phyloP scores from a whole-genome alignment of 2,797 vertebrate species.

The Muraenolepis orangiensis region DNA sequence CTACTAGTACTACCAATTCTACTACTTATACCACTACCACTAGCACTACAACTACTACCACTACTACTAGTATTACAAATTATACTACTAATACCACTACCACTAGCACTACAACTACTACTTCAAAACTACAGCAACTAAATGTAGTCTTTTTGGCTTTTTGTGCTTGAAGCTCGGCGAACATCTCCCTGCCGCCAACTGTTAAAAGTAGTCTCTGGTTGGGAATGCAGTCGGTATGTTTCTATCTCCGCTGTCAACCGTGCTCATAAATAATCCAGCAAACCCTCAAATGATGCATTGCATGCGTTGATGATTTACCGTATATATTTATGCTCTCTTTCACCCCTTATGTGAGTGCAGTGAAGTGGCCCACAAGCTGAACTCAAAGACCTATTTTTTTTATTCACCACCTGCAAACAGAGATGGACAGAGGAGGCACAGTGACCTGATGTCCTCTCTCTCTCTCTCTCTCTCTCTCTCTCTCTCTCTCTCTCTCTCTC shows the following conservation, averaged over 20 bases:
- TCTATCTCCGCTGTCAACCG: conserved; percentile 10
- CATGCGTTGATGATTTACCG: conserved; percentile 1
- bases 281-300: not conserved
- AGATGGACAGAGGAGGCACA: too few relatives aligned
- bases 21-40: too few relatives aligned
- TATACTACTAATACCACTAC: too few relatives aligned
- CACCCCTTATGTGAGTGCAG: not conserved
- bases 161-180: not conserved
- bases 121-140: not conserved
- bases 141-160: not conserved
- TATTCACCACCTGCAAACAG: not conserved
- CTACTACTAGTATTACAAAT: too few relatives aligned
- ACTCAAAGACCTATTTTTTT: not conserved
- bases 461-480: too few relatives aligned
- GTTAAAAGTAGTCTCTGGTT: not conserved
- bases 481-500: too few relatives aligned
- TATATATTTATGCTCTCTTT: not conserved
- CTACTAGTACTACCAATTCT: too few relatives aligned
- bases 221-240: not conserved
- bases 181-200: not conserved
- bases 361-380: not conserved
- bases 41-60: too few relatives aligned
- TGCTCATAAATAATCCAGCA: conserved; percentile 13
- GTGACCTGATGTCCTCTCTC: too few relatives aligned
- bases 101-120: not conserved